Percentiles rank a stretch among this genome's conserved stretches.
These are phyloP conservation scores for Hyles lineata DNA, from an alignment of 2,888 invertebrate species.

Conservation along the genomic window DNA sequence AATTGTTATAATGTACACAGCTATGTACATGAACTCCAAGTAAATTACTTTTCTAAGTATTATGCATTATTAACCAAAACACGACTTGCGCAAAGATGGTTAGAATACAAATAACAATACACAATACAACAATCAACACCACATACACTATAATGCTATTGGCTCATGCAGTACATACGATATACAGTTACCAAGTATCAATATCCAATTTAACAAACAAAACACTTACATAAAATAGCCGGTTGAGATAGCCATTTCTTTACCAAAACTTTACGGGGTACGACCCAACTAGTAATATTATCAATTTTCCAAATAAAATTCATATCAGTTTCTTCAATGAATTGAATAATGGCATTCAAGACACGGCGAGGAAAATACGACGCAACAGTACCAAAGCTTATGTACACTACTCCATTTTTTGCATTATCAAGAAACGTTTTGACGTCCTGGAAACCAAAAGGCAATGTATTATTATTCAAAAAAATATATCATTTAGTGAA, in stretches of 20 bases:
- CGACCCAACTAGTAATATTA: constrained; percentile 82
- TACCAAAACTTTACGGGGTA: constrained; percentile 86
- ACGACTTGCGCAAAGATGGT: too few species aligned
- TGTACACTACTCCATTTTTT: constrained; percentile 86
- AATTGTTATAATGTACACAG: too few species aligned
- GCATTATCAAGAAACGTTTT: constrained; percentile 84
- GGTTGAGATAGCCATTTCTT: constrained; percentile 90
- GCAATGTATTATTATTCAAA: not conserved
- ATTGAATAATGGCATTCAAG: constrained; percentile 80
- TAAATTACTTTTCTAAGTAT: too few species aligned
- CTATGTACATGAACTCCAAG: too few species aligned
- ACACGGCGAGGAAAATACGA: constrained; percentile 85
- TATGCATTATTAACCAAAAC: too few species aligned
- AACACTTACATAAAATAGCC: constrained; percentile 87
- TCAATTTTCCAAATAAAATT: constrained; percentile 90
- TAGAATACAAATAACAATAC: too few species aligned
- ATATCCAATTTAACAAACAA: constrained; percentile 30
- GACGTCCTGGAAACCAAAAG: constrained; percentile 39
- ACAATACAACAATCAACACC: too few species aligned
- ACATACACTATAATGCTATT: too few species aligned
- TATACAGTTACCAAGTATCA: too few species aligned
- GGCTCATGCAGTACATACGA: too few species aligned
- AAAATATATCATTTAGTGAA: not conserved
- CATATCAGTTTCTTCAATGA: constrained; percentile 67
- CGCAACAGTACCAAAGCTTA: constrained; percentile 90